Percentiles rank a stretch among this genome's conserved stretches.
Conservation (phyloP, 2,113 vertebrate species). For the Poeciliopsis turrubarensis region DNA sequence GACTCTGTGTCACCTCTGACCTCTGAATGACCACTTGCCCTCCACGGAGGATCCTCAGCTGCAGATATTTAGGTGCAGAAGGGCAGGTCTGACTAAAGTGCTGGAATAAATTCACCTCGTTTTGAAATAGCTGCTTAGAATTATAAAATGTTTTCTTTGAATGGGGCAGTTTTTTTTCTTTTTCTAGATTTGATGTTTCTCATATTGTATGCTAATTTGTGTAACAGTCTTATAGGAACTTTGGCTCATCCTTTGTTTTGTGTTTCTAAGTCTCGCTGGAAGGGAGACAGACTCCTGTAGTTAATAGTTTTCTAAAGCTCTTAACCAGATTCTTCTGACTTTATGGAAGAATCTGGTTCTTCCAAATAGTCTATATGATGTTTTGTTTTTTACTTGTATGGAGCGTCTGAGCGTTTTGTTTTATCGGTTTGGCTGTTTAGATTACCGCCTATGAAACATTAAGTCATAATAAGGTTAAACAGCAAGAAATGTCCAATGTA, state of each 20-base stretch:
- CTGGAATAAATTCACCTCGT: background rate
- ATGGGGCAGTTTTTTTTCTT: background rate
- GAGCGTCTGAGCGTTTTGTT: background rate
- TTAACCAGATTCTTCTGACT: background rate
- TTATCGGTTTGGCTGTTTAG: background rate
- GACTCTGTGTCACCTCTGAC: constrained; percentile 54
- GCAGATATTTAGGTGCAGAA: constrained; percentile 19
- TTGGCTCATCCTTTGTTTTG: background rate
- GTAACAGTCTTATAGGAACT: too few species aligned
- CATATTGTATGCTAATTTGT: too few species aligned
- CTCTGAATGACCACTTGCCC: constrained; percentile 30
- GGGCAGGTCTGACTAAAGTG: background rate
- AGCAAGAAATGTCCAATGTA: background rate
- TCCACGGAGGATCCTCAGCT: background rate
- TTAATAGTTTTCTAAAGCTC: background rate
- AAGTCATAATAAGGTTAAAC: background rate
- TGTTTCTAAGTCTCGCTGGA: background rate
- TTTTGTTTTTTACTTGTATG: background rate
- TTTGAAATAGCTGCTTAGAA: background rate
- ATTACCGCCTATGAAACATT: background rate
- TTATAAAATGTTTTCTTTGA: background rate
- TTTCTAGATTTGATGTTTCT: background rate
- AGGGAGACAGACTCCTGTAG: background rate
- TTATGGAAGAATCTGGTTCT: too few species aligned
- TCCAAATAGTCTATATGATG: too few species aligned